Base-by-base conservation (phyloP, 2,888 invertebrate species). In the Drosophila aldrichi region DNA sequence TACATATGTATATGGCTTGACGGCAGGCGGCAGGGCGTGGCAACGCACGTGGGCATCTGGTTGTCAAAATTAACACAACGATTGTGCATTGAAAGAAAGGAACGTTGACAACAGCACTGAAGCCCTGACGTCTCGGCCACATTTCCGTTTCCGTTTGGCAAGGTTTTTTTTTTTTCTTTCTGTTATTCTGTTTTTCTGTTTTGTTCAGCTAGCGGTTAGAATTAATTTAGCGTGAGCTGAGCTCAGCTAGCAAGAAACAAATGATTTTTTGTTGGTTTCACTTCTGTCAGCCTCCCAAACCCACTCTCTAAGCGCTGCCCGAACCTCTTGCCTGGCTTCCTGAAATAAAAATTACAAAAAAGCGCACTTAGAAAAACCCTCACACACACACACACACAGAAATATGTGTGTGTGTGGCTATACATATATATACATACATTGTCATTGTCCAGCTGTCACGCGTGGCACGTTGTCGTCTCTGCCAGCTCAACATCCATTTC, bases 361-460 rank as follows among this genome's bases (percentile, higher is more conserved):
- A 79, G 60, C 72, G 57, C 72, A 65, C 74, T 82, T 77, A 70
- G 67, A 63, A 74, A 75, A 75, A 64, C 43, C 69, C 43, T 54
- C 63, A 65, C 59, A 62, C 32, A 43, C 63, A 65, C 59, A 62
- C 32, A 43, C 62, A 65, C 60, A 67, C 43, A 71, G 20, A 62
- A 36, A 12, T 44, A 22, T 22, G 20, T 32, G n/a, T n/a, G 48
- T 43, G 20, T 12, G 5, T 20, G 34, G 7, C n/a, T 38, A 49
- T 20, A 54, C 18, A 48, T 18, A 49, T 34, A 61, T 52, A 62
- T 51, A 52, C 55, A 67, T 58, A 76, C 70, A 77, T 70, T 87
- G 84, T 87, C 81, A 87, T 85, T 87, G 88, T 87, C 85, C 85
- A 87, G 85, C 85, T 88, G 85, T 85, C 85, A 88, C 82, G 82